A percentile compares a stretch with the other conserved stretches of the same genome.
Evolutionary conservation across 2,888 invertebrate genomes (phyloP).

Genomic region (Vanessa cardui): DNA sequence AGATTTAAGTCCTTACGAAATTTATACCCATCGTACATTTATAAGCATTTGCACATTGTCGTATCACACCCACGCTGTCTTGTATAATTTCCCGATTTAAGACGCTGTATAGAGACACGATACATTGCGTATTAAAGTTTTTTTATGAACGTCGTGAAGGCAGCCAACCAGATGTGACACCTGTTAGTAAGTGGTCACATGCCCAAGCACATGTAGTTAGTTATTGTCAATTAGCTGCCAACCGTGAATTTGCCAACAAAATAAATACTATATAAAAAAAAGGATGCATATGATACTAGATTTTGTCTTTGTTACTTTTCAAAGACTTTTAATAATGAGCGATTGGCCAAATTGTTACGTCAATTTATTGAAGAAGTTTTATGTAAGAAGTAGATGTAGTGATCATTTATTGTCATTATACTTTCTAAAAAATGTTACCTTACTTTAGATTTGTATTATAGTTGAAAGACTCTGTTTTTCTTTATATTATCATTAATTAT

Average conservation of each 20-base stretch:
- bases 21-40: constrained; percentile 47
- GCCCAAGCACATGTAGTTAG: neutral
- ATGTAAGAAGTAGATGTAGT: too few species aligned
- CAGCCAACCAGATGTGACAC: neutral
- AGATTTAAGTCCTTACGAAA: constrained; percentile 37
- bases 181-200: neutral
- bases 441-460: too few species aligned
- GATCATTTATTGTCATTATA: too few species aligned
- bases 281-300: too few species aligned
- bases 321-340: too few species aligned
- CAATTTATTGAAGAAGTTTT: too few species aligned
- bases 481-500: too few species aligned
- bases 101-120: constrained; percentile 2
- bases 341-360: too few species aligned
- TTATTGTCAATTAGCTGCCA: neutral
- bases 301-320: too few species aligned
- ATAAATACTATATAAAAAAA: too few species aligned
- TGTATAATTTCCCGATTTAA: constrained; percentile 77
- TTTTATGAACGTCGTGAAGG: constrained; percentile 7
- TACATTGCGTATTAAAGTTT: neutral
- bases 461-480: too few species aligned
- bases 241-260: neutral
- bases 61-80: constrained; percentile 70
- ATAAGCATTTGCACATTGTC: constrained; percentile 73
- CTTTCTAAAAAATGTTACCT: too few species aligned